Conservation (phyloP, 2,113 vertebrate species). For the Hirundichthys speculiger region DNA sequence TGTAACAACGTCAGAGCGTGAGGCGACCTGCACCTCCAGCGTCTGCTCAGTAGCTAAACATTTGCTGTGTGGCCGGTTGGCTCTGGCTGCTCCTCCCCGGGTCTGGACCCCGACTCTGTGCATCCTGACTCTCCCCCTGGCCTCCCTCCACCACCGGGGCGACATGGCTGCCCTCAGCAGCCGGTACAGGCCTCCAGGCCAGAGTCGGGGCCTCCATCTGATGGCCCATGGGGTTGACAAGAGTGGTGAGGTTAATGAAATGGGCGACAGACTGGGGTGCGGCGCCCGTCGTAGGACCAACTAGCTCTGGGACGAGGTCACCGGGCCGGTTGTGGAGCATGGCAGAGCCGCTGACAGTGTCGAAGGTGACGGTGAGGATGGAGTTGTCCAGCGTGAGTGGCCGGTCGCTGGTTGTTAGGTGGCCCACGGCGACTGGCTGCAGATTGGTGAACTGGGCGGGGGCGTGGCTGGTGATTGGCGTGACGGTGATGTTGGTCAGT, state of each 20-base stretch:
- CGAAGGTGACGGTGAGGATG: constrained; percentile 96
- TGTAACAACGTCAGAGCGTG: constrained; percentile 21
- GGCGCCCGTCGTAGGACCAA: constrained; percentile 48
- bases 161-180: constrained; percentile 75
- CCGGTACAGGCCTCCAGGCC: constrained; percentile 87
- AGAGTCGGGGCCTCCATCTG: constrained; percentile 89
- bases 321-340: constrained; percentile 91
- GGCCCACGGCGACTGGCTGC: constrained; percentile 91
- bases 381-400: constrained; percentile 95
- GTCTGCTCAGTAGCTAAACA: constrained; percentile 90
- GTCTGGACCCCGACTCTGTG: constrained; percentile 74
- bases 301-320: constrained; percentile 84
- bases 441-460: constrained; percentile 93
- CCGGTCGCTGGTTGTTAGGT: constrained; percentile 86
- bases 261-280: constrained; percentile 89
- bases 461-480: constrained; percentile 87
- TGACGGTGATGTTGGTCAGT: constrained; percentile 93
- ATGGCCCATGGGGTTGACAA: constrained; percentile 93
- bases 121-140: constrained; percentile 70
- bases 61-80: constrained; percentile 83
- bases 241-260: constrained; percentile 95
- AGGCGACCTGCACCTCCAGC: constrained; percentile 57
- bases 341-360: constrained; percentile 90
- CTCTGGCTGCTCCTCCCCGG: constrained; percentile 40
- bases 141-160: constrained; percentile 48